Evolutionary conservation across 2,888 invertebrate genomes (phyloP), one percentile per base, ranked within the genome.

Genomic region (Pherbina coryleti): DNA sequence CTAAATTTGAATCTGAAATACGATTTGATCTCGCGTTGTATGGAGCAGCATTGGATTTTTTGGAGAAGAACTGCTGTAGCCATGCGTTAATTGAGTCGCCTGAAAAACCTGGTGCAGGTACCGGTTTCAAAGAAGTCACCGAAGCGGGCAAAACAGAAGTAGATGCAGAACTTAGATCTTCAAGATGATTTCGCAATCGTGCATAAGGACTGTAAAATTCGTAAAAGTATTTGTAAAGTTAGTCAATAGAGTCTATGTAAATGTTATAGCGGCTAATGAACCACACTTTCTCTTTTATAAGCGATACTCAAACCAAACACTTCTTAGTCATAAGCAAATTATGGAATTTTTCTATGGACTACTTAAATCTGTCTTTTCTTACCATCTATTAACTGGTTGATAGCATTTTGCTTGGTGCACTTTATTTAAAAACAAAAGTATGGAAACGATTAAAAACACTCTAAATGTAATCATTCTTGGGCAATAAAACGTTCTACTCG

Each of bases 381-480:
- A 72, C 72, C 72, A 72, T 57, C 37, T 22, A n/a, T n/a, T 19
- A 37, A 57, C 57, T 60, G 44, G 49, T 37, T 60, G 37, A 19
- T n/a, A 37, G 44, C 60, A 44, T 37, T 37, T 37, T 37, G 34
- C 5, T 37, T 31, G 34, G 25, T 74, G 28, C 3, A n/a, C 57
- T 72, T n/a, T 31, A 72, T 11, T 72, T 28, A 34, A 44, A 11
- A 74, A 25, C 28, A 74, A 74, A 31, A 64, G n/a, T 14, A 64
- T 22, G 19, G 34, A n/a, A 14, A 34, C 64, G 28, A 53, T 22
- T 25, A 57, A 28, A 25, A 74, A 64, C 22, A 62, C 44, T 51
- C 31, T 44, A 17, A 60, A 25, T 60, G 19, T 22, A 19, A 19
- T 72, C 72, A 72, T 72, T 57, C 28, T 70, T 37, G 34, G 57